Percentiles rank a stretch among this genome's conserved stretches.
Conservation (phyloP, 1,140 invertebrate species). For the Helicoverpa armigera region DNA sequence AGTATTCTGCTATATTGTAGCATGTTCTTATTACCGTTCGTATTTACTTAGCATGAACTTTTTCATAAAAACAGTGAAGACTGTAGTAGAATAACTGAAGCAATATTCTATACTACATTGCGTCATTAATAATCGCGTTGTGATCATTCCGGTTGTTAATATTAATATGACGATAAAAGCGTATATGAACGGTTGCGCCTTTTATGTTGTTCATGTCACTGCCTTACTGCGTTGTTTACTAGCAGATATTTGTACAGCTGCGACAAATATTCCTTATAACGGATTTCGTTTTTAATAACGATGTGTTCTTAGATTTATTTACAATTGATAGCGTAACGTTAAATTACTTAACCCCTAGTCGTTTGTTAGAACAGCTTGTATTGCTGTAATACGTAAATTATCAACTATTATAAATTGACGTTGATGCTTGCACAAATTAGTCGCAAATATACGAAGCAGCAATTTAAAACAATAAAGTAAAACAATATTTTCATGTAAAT, state of each 20-base stretch:
- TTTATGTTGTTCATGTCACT: conserved; percentile 28
- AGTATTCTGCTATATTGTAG: conserved; percentile 42
- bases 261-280: not conserved
- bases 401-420: conserved; percentile 28
- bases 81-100: not conserved
- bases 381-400: conserved; percentile 17
- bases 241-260: not conserved
- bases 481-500: conserved; percentile 65
- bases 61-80: not conserved
- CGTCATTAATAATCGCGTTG: conserved; percentile 16
- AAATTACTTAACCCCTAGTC: conserved; percentile 10
- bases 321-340: conserved; percentile 5
- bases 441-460: conserved; percentile 12
- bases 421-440: conserved; percentile 50
- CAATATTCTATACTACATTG: not conserved
- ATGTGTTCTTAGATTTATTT: conserved; percentile 18
- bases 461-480: conserved; percentile 14
- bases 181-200: conserved; percentile 5
- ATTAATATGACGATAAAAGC: not conserved
- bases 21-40: conserved; percentile 31
- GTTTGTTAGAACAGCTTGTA: conserved; percentile 36
- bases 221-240: conserved; percentile 45
- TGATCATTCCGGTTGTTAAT: conserved; percentile 23
- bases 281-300: conserved; percentile 3
- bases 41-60: conserved; percentile 33